phyloP scores from a whole-genome alignment of 1,140 invertebrate genomes.

The Melitaea cinxia region DNA sequence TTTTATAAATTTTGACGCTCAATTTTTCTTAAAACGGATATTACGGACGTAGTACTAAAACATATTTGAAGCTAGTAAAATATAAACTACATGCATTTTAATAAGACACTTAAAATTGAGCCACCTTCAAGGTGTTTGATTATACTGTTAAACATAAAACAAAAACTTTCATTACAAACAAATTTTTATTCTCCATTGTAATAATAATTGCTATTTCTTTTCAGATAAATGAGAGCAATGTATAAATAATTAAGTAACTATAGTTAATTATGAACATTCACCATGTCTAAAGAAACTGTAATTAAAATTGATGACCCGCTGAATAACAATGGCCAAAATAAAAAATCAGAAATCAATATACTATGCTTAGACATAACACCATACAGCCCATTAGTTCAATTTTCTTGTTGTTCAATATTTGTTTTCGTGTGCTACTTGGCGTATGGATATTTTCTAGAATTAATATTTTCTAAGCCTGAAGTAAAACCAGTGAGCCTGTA shows the following conservation, averaged over 20 bases:
- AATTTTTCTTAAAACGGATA: no score
- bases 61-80: no score
- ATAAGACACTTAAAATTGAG: no score
- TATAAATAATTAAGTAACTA: background rate
- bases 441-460: constrained; percentile 96
- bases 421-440: constrained; percentile 94
- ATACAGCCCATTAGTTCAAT: constrained; percentile 86
- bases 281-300: constrained; percentile 59
- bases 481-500: constrained; percentile 96
- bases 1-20: no score
- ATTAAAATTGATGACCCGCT: constrained; percentile 58
- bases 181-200: no score
- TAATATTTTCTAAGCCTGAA: constrained; percentile 94
- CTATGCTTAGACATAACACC: constrained; percentile 89
- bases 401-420: constrained; percentile 88
- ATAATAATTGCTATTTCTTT: constrained; percentile 4
- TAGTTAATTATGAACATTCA: constrained; percentile 42
- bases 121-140: no score
- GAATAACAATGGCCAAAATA: constrained; percentile 37
- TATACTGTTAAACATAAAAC: no score
- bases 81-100: no score
- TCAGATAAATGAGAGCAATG: constrained; percentile 8
- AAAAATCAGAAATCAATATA: constrained; percentile 82
- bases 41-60: no score
- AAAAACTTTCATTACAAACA: no score